A percentile compares a stretch with the other conserved stretches of the same genome.
These are phyloP conservation scores for Micrasema longulum DNA, from an alignment of 1,140 invertebrate genomes.

Conservation along the genomic window DNA sequence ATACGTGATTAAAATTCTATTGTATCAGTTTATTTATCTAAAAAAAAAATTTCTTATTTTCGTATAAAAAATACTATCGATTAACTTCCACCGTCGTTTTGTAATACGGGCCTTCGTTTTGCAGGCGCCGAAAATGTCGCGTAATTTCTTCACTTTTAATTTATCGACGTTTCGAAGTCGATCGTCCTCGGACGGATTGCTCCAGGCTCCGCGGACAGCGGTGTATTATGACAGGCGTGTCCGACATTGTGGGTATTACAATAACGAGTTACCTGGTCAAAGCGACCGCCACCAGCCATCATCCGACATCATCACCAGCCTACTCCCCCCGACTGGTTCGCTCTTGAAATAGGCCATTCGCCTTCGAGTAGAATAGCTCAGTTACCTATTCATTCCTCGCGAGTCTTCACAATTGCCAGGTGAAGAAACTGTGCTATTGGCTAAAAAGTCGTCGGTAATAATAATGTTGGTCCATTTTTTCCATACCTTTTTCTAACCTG, in stretches of 20 bases:
- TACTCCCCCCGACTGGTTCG: slow-evolving; percentile 15
- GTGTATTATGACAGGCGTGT: slow-evolving; percentile 14
- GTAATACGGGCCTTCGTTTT: background rate
- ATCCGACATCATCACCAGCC: background rate
- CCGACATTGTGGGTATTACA: slow-evolving; percentile 8
- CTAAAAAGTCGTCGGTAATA: background rate
- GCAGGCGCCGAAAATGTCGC: background rate
- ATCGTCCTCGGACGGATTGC: slow-evolving; percentile 6
- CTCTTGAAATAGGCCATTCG: slow-evolving; percentile 48
- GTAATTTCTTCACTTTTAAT: background rate
- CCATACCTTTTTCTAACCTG: background rate
- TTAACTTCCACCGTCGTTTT: background rate
- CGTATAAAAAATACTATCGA: background rate
- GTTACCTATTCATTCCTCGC: slow-evolving; percentile 43
- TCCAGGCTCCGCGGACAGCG: background rate
- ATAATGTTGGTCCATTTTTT: background rate
- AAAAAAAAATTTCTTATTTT: no score
- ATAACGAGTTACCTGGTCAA: slow-evolving; percentile 15
- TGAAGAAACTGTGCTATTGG: background rate
- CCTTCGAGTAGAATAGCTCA: slow-evolving; percentile 40
- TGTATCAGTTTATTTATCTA: no score
- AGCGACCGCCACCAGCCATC: background rate
- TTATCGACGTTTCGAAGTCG: background rate
- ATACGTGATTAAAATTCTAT: no score
- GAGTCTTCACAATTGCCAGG: slow-evolving; percentile 24